A percentile compares a stretch with the other conserved stretches of the same genome.
These are phyloP conservation scores for Strigamia maritima DNA, from an alignment of 2,888 invertebrate genomes.

Conservation along the genomic window DNA sequence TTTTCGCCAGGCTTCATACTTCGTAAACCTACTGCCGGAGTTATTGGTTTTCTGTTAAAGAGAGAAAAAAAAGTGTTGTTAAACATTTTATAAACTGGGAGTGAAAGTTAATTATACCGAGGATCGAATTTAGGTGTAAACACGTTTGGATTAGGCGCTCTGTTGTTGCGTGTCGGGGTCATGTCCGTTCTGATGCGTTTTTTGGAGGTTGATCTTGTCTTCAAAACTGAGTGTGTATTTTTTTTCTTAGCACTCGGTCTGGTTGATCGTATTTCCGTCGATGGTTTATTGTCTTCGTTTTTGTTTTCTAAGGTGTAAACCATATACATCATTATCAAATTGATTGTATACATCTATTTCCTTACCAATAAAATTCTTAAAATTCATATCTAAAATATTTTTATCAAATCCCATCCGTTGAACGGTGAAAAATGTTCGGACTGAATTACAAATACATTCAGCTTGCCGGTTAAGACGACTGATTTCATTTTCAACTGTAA, in stretches of 20 bases:
- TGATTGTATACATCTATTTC: not conserved
- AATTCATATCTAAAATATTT: not conserved
- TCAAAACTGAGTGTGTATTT: not conserved
- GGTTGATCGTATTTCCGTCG: not conserved
- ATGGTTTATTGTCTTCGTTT: not conserved
- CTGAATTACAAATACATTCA: not conserved
- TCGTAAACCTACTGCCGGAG: constrained; percentile 8
- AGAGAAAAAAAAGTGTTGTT: not conserved
- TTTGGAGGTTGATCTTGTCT: not conserved
- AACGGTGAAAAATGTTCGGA: not conserved
- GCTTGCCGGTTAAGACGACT: not conserved
- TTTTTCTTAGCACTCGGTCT: not conserved
- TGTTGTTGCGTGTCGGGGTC: not conserved
- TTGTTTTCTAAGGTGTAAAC: not conserved
- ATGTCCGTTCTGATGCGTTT: not conserved
- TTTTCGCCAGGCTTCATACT: constrained; percentile 21
- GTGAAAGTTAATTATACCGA: not conserved
- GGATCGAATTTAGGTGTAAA: constrained; percentile 22
- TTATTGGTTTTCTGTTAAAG: constrained; percentile 8
- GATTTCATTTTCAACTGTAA: not conserved
- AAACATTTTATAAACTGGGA: not conserved
- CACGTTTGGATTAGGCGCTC: not conserved
- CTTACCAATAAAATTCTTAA: not conserved
- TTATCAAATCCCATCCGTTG: not conserved
- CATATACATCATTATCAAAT: not conserved